Base-by-base conservation (phyloP, 2,797 vertebrate genomes). In the Synanceia verrucosa region DNA sequence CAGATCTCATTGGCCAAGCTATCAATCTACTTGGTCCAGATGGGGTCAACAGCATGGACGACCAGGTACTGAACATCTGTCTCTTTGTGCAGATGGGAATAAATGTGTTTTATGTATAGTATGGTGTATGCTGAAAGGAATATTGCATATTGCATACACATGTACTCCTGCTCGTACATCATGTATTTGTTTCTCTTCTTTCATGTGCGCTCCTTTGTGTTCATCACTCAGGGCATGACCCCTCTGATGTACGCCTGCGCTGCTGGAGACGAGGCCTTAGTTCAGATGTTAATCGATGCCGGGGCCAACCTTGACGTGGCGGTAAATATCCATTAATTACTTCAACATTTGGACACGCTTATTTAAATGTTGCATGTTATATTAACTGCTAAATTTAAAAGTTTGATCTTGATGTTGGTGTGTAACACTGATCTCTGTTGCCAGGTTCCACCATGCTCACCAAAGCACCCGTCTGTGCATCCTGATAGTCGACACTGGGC, bases 211-310 rank as follows among this genome's bases (percentile, higher is more conserved):
- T 53, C 4, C 14, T 19, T 34, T 55, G 16, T 53, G 13, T 53
- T 21, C 56, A 1, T 82, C 44, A 46, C 51, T 1, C 76, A 99
- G 97, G 98, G 98, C 13, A 96, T 99, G 97, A 99, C 97, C 12
- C 97, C 98, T 0, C 92, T 99, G 34, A 99, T 99, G 97, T 99
- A 99, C 0, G 97, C 97, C 82, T 99, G 98, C 37, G 96, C 97
- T 39, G 95, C 96, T 52, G 98, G 98, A 84, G 98, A 99, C 1
- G 98, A 99, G 81, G 98, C 98, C 43, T 95, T 99, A 86, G 97
- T 99, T 67, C 98, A 99, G 90, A 99, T 99, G 98, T 77, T 99
- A 80, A 97, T 99, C 48, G 98, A 99, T 29, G 98, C 98, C 0
- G 97, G 97, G 53, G 97, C 97, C 47, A 98, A 97, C 88, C 91